These are phyloP conservation scores for Lasioglossum villosulum DNA, from an alignment of 2,888 invertebrate species.

Conservation along the genomic window DNA sequence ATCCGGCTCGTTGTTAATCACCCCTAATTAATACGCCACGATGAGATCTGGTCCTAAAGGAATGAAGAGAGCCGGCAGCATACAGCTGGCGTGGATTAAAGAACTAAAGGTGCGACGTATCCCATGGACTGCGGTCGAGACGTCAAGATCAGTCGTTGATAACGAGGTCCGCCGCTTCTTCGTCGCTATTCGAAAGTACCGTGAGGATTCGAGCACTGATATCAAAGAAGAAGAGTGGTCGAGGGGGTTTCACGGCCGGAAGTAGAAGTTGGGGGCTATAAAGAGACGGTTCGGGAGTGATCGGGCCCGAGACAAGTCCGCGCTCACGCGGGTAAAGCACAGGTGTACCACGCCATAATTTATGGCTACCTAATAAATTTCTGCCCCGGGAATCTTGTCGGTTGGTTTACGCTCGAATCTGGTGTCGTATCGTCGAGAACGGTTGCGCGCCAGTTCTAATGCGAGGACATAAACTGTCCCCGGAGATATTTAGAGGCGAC, in stretches of 20 bases:
- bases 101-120: constrained; percentile 63
- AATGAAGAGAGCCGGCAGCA: constrained; percentile 58
- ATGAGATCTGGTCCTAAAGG: constrained; percentile 57
- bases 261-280: constrained; percentile 57
- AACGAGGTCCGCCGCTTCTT: constrained; percentile 46
- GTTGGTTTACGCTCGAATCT: constrained; percentile 61
- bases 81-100: constrained; percentile 63
- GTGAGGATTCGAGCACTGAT: constrained; percentile 55
- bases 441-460: constrained; percentile 43
- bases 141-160: constrained; percentile 62
- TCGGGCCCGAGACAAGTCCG: constrained; percentile 64
- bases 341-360: constrained; percentile 79
- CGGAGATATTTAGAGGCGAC: constrained; percentile 49
- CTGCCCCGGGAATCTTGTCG: constrained; percentile 58
- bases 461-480: constrained; percentile 40
- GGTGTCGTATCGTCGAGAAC: constrained; percentile 45
- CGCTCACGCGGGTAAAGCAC: constrained; percentile 73
- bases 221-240: constrained; percentile 32
- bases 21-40: constrained; percentile 63
- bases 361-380: constrained; percentile 81
- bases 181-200: constrained; percentile 45
- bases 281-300: constrained; percentile 57
- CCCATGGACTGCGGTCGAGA: constrained; percentile 51
- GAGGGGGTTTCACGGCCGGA: constrained; percentile 58
- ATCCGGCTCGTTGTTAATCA: constrained; percentile 45